phyloP scores from a whole-genome alignment of 2,888 invertebrate species.

The Cryptocheilus praepositus region DNA sequence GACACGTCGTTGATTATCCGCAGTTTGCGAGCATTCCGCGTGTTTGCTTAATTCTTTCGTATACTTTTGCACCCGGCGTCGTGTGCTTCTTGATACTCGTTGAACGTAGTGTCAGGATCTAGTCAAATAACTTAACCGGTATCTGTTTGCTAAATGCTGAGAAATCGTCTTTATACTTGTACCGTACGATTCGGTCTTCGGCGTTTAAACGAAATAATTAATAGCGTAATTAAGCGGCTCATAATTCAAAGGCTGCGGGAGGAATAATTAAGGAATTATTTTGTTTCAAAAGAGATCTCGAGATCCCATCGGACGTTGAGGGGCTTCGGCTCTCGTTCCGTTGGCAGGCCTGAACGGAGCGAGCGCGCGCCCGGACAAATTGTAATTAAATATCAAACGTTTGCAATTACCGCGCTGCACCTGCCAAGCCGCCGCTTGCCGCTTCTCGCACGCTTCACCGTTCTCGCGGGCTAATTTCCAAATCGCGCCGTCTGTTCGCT shows the following conservation, averaged over 20 bases:
- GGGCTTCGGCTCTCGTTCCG: slow-evolving; percentile 35
- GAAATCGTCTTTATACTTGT: slow-evolving; percentile 1
- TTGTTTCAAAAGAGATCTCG: slow-evolving; percentile 60
- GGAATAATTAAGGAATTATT: slow-evolving; percentile 66
- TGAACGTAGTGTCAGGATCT: no score
- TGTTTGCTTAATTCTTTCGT: no score
- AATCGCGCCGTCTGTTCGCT: no score
- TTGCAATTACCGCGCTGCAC: slow-evolving; percentile 65
- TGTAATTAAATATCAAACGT: slow-evolving; percentile 72
- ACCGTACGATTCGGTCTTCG: slow-evolving; percentile 23
- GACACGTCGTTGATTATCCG: slow-evolving; percentile 1
- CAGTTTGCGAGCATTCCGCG: slow-evolving; percentile 9
- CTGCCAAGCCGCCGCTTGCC: slow-evolving; percentile 37
- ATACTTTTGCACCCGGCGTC: no score
- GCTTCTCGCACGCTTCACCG: slow-evolving; percentile 27
- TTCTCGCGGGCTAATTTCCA: no score
- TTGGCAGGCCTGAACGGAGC: slow-evolving; percentile 5
- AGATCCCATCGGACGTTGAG: slow-evolving; percentile 56
- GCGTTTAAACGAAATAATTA: slow-evolving; percentile 54
- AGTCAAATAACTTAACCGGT: background rate
- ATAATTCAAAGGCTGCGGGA: slow-evolving; percentile 52
- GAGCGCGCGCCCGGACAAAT: slow-evolving; percentile 50
- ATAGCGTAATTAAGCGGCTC: slow-evolving; percentile 60
- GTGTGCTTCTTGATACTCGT: no score
- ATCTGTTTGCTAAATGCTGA: slow-evolving; percentile 9